A percentile compares a stretch with the other conserved stretches of the same genome.
These are phyloP conservation scores for Periplaneta americana DNA, from an alignment of 1,140 invertebrate species.

Conservation along the genomic window DNA sequence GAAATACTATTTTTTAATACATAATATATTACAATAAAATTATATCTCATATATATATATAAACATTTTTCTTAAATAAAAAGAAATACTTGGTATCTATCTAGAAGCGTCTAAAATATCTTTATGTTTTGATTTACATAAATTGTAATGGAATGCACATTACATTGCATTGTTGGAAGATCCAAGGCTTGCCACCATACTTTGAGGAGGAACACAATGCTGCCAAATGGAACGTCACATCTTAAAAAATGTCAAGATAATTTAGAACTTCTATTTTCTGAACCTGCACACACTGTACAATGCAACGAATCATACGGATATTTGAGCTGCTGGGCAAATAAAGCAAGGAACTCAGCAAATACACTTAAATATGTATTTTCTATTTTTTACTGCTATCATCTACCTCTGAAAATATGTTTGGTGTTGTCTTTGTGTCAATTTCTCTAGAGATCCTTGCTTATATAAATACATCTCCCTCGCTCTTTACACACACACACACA, in stretches of 20 bases:
- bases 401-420: too few species aligned
- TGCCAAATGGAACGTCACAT: neutral
- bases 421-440: too few species aligned
- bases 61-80: neutral
- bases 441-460: too few species aligned
- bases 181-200: neutral
- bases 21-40: neutral
- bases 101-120: neutral
- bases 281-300: neutral
- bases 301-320: neutral
- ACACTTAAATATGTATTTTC: neutral
- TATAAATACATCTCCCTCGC: too few species aligned
- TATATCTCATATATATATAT: neutral
- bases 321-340: too few species aligned
- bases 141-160: neutral
- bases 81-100: neutral
- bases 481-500: neutral
- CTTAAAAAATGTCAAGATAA: neutral
- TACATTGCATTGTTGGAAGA: neutral
- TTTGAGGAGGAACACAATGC: neutral
- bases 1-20: neutral
- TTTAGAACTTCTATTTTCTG: neutral
- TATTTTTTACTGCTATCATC: neutral
- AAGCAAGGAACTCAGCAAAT: neutral
- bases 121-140: neutral